Evolutionary conservation across 1,140 invertebrate species (phyloP).

Genomic region (Euura saliciscinereae): DNA sequence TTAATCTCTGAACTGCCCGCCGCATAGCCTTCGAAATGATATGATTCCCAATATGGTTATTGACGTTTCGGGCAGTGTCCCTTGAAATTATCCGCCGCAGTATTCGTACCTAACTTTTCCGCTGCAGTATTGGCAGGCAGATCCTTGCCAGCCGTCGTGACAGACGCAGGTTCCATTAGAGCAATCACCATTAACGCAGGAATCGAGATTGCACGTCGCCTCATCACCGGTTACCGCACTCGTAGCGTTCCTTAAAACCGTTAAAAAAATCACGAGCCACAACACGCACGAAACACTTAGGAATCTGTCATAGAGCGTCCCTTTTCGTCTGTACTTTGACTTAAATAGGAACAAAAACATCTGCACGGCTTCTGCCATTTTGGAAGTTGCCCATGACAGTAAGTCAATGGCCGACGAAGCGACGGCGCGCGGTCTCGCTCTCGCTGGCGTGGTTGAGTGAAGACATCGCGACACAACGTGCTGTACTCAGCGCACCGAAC

Average conservation of each 20-base stretch:
- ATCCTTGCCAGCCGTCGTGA: constrained; percentile 88
- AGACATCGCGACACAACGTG: not conserved
- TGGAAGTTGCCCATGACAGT: constrained; percentile 59
- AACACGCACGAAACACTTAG: constrained; percentile 26
- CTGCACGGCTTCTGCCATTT: constrained; percentile 79
- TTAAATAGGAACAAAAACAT: constrained; percentile 86
- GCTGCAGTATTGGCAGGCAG: constrained; percentile 86
- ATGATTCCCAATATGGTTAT: too few species aligned
- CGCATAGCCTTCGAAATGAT: too few species aligned
- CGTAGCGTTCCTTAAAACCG: constrained; percentile 14
- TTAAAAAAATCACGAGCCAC: constrained; percentile 27
- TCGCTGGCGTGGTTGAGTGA: not conserved
- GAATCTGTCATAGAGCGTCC: constrained; percentile 22
- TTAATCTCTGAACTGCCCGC: too few species aligned
- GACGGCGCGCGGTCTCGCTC: constrained; percentile 10
- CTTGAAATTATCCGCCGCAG: too few species aligned
- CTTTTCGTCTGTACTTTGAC: constrained; percentile 82
- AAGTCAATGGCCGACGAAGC: constrained; percentile 51
- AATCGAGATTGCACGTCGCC: constrained; percentile 54
- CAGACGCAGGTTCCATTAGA: constrained; percentile 86
- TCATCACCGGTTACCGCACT: constrained; percentile 26
- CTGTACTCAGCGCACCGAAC: too few species aligned
- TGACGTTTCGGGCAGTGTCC: too few species aligned
- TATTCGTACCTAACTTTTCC: constrained; percentile 83
- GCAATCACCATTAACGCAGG: constrained; percentile 77